Evolutionary conservation across 2,797 vertebrate species (phyloP).

Genomic region (Anisognathus igniventris): DNA sequence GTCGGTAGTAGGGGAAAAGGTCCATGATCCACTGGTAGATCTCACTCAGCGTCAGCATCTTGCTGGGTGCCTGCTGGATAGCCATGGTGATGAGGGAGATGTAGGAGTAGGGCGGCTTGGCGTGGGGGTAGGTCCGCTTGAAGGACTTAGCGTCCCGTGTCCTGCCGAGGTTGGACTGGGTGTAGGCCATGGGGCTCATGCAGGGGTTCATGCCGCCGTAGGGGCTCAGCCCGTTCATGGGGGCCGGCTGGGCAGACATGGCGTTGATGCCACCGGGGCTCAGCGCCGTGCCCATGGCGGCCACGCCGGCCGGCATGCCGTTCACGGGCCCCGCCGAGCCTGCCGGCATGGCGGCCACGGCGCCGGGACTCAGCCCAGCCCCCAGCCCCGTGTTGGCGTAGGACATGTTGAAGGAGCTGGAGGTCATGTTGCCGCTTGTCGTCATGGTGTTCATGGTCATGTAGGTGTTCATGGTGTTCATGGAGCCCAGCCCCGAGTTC

Average conservation of each 20-base stretch:
- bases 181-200: conserved; percentile 90
- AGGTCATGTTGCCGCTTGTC: conserved; percentile 86
- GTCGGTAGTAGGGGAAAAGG: conserved; percentile 93
- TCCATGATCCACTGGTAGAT: conserved; percentile 99
- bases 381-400: conserved; percentile 84
- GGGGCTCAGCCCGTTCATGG: conserved; percentile 86
- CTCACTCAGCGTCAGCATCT: conserved; percentile 95
- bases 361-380: conserved; percentile 80
- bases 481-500: conserved; percentile 88
- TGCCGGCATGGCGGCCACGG: conserved; percentile 82
- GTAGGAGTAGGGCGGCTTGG: conserved; percentile 96
- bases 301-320: conserved; percentile 80
- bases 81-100: conserved; percentile 98
- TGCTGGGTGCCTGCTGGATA: conserved; percentile 93
- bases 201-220: conserved; percentile 89
- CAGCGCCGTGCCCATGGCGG: conserved; percentile 85
- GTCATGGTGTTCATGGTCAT: conserved; percentile 87
- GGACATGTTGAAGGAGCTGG: conserved; percentile 88
- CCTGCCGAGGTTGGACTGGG: conserved; percentile 80
- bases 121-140: conserved; percentile 92
- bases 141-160: conserved; percentile 89
- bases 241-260: conserved; percentile 83
- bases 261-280: conserved; percentile 85
- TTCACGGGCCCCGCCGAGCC: conserved; percentile 81
- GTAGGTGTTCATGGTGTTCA: conserved; percentile 92